These are phyloP conservation scores for Dione juno DNA, from an alignment of 2,888 invertebrate species.

Conservation along the genomic window DNA sequence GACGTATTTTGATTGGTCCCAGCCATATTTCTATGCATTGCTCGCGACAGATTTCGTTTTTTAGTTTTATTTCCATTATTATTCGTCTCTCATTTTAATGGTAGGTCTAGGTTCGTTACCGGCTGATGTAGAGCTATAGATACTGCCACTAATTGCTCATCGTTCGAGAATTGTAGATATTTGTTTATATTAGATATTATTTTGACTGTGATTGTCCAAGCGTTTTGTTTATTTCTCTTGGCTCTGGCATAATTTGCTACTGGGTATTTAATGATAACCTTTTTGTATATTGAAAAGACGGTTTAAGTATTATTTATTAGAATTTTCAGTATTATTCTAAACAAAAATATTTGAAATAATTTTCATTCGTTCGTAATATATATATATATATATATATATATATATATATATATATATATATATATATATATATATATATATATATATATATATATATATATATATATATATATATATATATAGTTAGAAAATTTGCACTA, in stretches of 20 bases:
- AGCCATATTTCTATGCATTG: constrained; percentile 81
- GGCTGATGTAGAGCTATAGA: constrained; percentile 65
- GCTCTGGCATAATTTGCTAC: background rate
- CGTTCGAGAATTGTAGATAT: constrained; percentile 55
- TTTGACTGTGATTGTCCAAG: constrained; percentile 32
- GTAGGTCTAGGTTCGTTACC: constrained; percentile 74
- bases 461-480: too few relatives aligned
- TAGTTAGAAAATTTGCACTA: too few relatives aligned
- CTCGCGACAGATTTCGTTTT: constrained; percentile 59
- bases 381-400: too few relatives aligned
- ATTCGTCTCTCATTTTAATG: constrained; percentile 82
- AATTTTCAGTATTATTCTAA: too few relatives aligned
- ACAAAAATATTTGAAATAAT: too few relatives aligned
- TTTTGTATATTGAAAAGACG: background rate
- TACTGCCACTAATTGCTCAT: constrained; percentile 75
- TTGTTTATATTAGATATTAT: constrained; percentile 48
- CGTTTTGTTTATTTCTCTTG: constrained; percentile 21
- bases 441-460: too few relatives aligned
- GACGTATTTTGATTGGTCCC: constrained; percentile 82
- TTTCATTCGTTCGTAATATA: too few relatives aligned
- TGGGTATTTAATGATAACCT: background rate
- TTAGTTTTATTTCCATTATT: constrained; percentile 73
- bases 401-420: too few relatives aligned
- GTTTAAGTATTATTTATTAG: too few relatives aligned
- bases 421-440: too few relatives aligned